Conservation (phyloP, 2,797 vertebrate genomes). For the Amblyopsis hoosieri region DNA sequence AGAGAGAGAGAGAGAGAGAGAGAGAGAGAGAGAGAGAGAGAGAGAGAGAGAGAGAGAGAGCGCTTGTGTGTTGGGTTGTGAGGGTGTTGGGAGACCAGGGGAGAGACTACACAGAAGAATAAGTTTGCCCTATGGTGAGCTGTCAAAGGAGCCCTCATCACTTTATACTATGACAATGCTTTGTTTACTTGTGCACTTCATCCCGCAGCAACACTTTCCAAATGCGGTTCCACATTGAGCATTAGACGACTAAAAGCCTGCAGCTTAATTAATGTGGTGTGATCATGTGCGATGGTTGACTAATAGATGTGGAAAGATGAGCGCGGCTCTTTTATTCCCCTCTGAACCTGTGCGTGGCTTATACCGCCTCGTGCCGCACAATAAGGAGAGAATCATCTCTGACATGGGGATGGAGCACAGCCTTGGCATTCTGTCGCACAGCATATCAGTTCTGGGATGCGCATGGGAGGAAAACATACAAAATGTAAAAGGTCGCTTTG, state of each 20-base stretch:
- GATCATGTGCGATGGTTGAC: slow-evolving; percentile 56
- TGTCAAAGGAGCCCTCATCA: slow-evolving; percentile 24
- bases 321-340: slow-evolving; percentile 63
- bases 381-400: slow-evolving; percentile 59
- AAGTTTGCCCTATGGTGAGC: slow-evolving; percentile 26
- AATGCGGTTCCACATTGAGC: slow-evolving; percentile 53
- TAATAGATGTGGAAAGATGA: slow-evolving; percentile 44
- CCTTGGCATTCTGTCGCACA: slow-evolving; percentile 51
- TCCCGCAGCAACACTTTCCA: slow-evolving; percentile 36
- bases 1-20: too few relatives aligned
- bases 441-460: slow-evolving; percentile 40
- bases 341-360: slow-evolving; percentile 63
- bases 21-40: too few relatives aligned
- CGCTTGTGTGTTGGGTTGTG: slow-evolving; percentile 9
- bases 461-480: slow-evolving; percentile 34
- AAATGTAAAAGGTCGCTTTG: slow-evolving; percentile 54
- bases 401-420: slow-evolving; percentile 51
- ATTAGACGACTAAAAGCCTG: slow-evolving; percentile 58
- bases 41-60: too few relatives aligned
- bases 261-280: slow-evolving; percentile 62
- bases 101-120: slow-evolving; percentile 13
- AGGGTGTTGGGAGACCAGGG: not conserved
- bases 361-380: slow-evolving; percentile 52
- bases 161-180: slow-evolving; percentile 30
- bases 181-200: slow-evolving; percentile 29